These are phyloP conservation scores for Felis catus DNA, from an alignment of 2,113 vertebrate genomes.

Conservation along the genomic window DNA sequence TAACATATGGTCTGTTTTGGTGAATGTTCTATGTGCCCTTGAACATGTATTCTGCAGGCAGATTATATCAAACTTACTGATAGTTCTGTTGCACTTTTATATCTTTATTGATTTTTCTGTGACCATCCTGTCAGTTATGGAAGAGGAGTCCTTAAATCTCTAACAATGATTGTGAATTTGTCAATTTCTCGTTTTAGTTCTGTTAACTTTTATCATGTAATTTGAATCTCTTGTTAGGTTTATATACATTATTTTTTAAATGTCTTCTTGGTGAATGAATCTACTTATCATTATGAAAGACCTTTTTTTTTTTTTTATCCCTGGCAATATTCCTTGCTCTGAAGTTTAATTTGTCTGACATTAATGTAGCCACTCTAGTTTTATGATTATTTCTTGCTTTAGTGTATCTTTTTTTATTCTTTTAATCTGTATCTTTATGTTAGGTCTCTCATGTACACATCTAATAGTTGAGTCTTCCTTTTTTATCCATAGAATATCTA, in stretches of 20 bases:
- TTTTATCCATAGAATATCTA: neutral
- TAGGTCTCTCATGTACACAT: neutral
- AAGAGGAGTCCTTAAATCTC: neutral
- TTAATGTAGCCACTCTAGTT: neutral
- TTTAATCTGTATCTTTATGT: neutral
- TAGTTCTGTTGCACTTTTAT: neutral
- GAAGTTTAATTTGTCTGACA: neutral
- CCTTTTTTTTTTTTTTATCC: neutral
- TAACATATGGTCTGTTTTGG: neutral
- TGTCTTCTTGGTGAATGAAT: neutral
- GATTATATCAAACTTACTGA: neutral
- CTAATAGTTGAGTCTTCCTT: neutral
- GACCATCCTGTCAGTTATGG: neutral
- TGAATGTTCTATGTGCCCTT: neutral
- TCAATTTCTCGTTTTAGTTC: neutral
- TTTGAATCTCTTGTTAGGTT: conserved; percentile 30
- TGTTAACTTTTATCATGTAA: conserved; percentile 24
- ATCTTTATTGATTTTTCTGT: neutral
- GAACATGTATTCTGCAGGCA: neutral
- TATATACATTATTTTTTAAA: neutral
- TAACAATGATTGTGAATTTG: neutral
- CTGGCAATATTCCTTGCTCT: neutral
- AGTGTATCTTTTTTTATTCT: neutral
- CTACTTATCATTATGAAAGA: neutral
- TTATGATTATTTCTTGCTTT: neutral